Conservation (phyloP, 2,888 invertebrate species). For the Antheraea assamensis region DNA sequence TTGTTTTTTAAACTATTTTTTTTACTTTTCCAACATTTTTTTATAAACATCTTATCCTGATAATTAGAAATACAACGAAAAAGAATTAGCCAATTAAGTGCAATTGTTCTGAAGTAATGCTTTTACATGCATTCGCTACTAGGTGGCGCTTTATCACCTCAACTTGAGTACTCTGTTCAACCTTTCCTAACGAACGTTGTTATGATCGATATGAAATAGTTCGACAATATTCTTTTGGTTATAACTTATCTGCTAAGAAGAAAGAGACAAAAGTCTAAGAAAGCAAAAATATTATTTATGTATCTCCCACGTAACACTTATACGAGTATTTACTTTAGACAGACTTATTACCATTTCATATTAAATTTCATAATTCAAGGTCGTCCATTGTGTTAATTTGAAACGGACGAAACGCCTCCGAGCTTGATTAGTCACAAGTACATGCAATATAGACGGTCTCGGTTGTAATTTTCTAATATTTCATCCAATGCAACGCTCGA, state of each 20-base stretch:
- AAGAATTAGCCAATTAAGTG: no score
- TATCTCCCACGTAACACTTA: background rate
- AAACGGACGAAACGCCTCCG: background rate
- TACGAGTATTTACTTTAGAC: background rate
- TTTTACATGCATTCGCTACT: no score
- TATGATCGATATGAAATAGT: no score
- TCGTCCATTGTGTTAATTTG: background rate
- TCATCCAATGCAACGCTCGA: conserved; percentile 21
- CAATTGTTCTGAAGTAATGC: no score
- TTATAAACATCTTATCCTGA: no score
- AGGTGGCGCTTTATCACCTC: no score
- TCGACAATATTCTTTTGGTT: no score
- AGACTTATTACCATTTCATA: background rate
- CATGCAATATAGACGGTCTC: conserved; percentile 14
- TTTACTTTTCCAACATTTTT: no score
- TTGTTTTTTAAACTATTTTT: no score
- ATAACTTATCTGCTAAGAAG: background rate
- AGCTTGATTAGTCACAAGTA: conserved; percentile 14
- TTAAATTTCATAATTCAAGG: background rate
- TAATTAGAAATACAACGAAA: no score
- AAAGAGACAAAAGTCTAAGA: background rate
- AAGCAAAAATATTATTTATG: background rate
- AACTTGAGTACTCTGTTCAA: no score
- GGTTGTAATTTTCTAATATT: conserved; percentile 14
- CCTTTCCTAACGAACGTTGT: no score